Conservation (phyloP, 1,140 invertebrate genomes). For the Papilio polytes region DNA sequence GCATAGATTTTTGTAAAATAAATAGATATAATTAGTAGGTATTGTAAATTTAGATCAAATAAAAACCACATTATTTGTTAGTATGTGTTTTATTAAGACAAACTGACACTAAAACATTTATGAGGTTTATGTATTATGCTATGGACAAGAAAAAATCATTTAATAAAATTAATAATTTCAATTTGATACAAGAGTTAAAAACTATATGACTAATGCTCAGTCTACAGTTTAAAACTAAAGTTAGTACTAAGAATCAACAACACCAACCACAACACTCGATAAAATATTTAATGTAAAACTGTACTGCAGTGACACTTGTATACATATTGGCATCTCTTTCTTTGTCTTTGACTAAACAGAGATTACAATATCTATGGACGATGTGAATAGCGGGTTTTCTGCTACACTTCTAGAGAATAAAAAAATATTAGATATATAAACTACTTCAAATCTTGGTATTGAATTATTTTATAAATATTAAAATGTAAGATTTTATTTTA, state of each 20-base stretch:
- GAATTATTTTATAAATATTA: too few species aligned
- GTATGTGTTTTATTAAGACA: conserved; percentile 9
- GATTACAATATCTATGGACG: too few species aligned
- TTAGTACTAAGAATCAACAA: conserved; percentile 31
- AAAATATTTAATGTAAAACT: not conserved
- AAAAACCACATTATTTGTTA: conserved; percentile 2
- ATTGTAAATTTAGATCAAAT: conserved; percentile 40
- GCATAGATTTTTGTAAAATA: conserved; percentile 29
- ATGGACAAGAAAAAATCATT: conserved; percentile 6
- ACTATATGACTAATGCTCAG: not conserved
- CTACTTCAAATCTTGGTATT: too few species aligned
- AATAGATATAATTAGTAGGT: conserved; percentile 33
- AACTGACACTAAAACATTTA: conserved; percentile 30
- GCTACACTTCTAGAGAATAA: too few species aligned
- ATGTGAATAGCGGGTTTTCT: too few species aligned
- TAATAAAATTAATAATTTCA: not conserved
- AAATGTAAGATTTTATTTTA: too few species aligned
- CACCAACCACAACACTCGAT: conserved; percentile 36
- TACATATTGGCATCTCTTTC: too few species aligned
- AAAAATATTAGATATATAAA: too few species aligned
- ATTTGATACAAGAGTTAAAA: not conserved
- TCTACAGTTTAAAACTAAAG: conserved; percentile 26
- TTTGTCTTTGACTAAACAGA: too few species aligned
- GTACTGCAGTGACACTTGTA: too few species aligned
- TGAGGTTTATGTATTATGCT: conserved; percentile 17